Conservation (phyloP, 2,888 invertebrate genomes). For the Aphodius sticticus region DNA sequence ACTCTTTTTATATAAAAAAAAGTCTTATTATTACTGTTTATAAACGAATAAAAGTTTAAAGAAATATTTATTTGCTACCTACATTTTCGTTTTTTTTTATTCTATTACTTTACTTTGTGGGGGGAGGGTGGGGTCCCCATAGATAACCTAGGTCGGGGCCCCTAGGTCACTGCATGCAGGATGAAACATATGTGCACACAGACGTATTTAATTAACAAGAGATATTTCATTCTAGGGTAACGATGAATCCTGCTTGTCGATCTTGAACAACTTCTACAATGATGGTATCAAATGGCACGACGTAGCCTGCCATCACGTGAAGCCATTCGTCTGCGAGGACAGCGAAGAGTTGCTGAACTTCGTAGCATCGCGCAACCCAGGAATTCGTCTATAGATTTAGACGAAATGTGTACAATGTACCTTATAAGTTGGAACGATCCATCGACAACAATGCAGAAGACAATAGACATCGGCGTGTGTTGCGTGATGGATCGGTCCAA, state of each 20-base stretch:
- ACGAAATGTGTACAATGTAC: constrained; percentile 33
- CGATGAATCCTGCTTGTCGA: constrained; percentile 89
- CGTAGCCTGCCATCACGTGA: constrained; percentile 85
- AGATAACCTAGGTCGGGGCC: too few relatives aligned
- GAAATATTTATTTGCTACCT: too few relatives aligned
- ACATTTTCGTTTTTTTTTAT: too few relatives aligned
- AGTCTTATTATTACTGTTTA: too few relatives aligned
- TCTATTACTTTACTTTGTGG: too few relatives aligned
- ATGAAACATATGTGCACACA: too few relatives aligned
- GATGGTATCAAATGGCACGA: constrained; percentile 89
- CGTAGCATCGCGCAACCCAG: constrained; percentile 88
- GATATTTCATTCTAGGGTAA: constrained; percentile 70
- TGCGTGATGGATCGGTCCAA: constrained; percentile 6
- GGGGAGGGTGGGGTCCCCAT: too few relatives aligned
- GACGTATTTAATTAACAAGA: not conserved
- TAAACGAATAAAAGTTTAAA: too few relatives aligned
- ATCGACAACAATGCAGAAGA: not conserved
- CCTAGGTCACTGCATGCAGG: too few relatives aligned
- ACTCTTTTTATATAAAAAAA: too few relatives aligned
- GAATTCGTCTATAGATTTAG: constrained; percentile 74
- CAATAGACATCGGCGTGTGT: not conserved
- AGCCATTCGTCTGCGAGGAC: constrained; percentile 91
- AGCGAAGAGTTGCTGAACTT: constrained; percentile 90
- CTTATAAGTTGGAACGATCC: constrained; percentile 30
- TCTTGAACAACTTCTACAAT: constrained; percentile 91